Base-by-base conservation (phyloP, 2,888 invertebrate species). In the Ligdia adustata region DNA sequence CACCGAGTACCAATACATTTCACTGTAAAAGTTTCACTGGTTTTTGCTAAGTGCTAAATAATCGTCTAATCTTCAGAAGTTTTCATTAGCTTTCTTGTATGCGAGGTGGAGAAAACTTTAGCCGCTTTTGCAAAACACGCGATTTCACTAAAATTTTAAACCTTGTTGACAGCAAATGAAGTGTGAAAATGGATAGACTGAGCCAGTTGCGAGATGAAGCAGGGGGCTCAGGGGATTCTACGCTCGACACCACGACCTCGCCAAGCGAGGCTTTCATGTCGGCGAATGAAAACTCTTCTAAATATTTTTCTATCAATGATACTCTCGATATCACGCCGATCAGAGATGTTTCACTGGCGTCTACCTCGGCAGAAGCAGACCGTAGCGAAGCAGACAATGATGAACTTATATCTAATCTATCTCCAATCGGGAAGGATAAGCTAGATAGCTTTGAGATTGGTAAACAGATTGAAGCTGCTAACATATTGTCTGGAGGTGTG, bases 121-220 rank as follows among this genome's bases (percentile, higher is more conserved):
- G n/a, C n/a, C n/a, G n/a, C n/a, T n/a, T n/a, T n/a, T n/a, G n/a
- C n/a, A n/a, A n/a, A n/a, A n/a, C n/a, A n/a, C n/a, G n/a, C n/a
- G n/a, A n/a, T n/a, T n/a, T n/a, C n/a, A n/a, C n/a, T n/a, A n/a
- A n/a, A n/a, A n/a, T n/a, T n/a, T n/a, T n/a, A n/a, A n/a, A n/a
- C n/a, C n/a, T n/a, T 72, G 62, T 72, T 74, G 72, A 67, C 71
- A 75, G 75, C 84, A 84, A 81, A 88, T 90, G 88, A 87, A 80
- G 81, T 76, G 83, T 79, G 82, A 75, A 63, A 78, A 90, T 90
- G 90, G 90, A 89, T 88, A 87, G 88, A 71, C 61, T 89, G 75
- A 85, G 72, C 64, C 82, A 87, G 73, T 75, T 90, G 75, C 78
- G 82, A 58, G 79, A 75, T 47, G 80, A 77, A 61, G 80, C 80